Conservation (phyloP, 2,888 invertebrate species). For the Callosobruchus maculatus region DNA sequence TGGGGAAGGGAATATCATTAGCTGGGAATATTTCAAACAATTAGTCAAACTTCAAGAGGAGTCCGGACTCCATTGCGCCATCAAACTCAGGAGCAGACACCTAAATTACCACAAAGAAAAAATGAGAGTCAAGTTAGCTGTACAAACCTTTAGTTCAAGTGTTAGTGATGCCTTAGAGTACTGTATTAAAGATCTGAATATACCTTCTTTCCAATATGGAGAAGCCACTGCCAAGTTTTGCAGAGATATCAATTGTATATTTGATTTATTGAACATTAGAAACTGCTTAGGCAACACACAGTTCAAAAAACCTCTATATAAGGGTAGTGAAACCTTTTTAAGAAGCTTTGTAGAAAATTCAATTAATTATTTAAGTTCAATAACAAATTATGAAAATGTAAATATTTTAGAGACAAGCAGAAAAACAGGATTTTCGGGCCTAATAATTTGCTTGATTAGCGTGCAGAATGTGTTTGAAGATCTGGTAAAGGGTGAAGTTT, state of each 20-base stretch:
- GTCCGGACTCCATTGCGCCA: no score
- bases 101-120: no score
- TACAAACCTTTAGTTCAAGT: no score
- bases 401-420: slow-evolving; percentile 11
- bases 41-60: no score
- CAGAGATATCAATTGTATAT: slow-evolving; percentile 15
- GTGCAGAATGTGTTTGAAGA: neutral
- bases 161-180: no score
- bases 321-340: slow-evolving; percentile 3
- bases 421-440: slow-evolving; percentile 20
- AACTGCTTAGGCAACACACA: slow-evolving; percentile 10
- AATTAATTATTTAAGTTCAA: slow-evolving; percentile 7
- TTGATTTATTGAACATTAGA: slow-evolving; percentile 17
- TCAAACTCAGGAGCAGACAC: no score
- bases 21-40: no score
- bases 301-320: slow-evolving; percentile 12
- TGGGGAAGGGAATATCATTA: no score
- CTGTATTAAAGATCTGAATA: no score
- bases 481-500: neutral
- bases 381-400: slow-evolving; percentile 8
- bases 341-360: no score
- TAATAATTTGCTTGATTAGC: slow-evolving; percentile 9
- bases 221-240: slow-evolving; percentile 11
- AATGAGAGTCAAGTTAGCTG: no score
- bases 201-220: slow-evolving; percentile 12